Base-by-base conservation (phyloP, 92 coral and sea anemone species). In the Umimayanthus chanpuru region DNA sequence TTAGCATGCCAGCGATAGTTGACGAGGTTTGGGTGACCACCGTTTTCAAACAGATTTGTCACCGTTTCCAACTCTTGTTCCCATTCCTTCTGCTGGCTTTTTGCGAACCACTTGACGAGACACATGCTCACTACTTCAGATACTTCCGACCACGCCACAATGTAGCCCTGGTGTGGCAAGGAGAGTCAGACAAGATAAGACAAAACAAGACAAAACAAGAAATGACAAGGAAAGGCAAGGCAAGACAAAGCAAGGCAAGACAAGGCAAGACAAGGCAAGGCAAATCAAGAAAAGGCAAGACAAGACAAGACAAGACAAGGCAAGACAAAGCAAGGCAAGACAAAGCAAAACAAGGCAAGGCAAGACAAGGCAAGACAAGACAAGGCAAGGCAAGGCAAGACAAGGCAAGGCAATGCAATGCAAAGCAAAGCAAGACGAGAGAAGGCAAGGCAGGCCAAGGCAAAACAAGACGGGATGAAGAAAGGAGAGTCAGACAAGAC, bases 1-100 rank as follows among this genome's bases (percentile, higher is more conserved):
- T 88, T 79, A 14, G 94, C 87, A 80, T 93, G 96, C 96, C 96
- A 93, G 28, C 94, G 89, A 58, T 92, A 93, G 20, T 85, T 83
- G 29, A 89, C 89, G 21, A 93, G 79, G 77, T 87, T 84, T 8
- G 90, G 14, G 55, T 88, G 90, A 14, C 92, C 85, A 11, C 79
- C 67, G 14, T 28, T 67, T 26, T 36, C 82, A 56, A 39, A 21
- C 65, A 92, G 65, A 29, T 56, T n/a, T 38, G 32, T 21, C 15
- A 79, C 91, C 36, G 73, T 67, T 30, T 88, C 86, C 38, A 80
- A 70, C 68, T 92, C 94, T 21, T 73, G 76, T 20, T 26, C 4
- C 93, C 93, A 92, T 65, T 80, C 90, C 38, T 88, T 44, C 65
- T 88, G 78, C 29, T 30, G 32, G 66, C 67, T 71, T 71, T 85